These are phyloP conservation scores for Naso thynnoides DNA, from an alignment of 2,797 vertebrate species.

Conservation along the genomic window DNA sequence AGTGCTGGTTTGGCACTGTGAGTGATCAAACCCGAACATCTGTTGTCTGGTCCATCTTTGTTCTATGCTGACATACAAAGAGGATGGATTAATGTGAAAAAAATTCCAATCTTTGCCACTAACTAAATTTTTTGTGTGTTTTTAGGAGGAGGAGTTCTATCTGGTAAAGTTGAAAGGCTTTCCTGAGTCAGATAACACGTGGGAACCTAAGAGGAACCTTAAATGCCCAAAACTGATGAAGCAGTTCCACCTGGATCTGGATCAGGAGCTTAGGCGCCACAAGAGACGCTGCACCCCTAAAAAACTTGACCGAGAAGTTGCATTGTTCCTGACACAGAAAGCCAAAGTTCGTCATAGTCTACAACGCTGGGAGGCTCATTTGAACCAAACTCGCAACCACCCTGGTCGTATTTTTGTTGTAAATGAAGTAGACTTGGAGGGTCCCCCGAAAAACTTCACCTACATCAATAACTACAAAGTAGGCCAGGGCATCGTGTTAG, in stretches of 20 bases:
- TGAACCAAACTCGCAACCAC: slow-evolving; percentile 89
- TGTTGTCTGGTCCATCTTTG: too few relatives aligned
- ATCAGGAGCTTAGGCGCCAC: slow-evolving; percentile 77
- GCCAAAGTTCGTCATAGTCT: slow-evolving; percentile 87
- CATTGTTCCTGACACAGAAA: slow-evolving; percentile 85
- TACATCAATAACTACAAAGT: slow-evolving; percentile 93
- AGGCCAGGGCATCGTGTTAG: slow-evolving; percentile 86
- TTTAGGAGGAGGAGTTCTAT: slow-evolving; percentile 89
- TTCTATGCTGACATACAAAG: not conserved
- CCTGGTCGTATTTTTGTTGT: slow-evolving; percentile 88
- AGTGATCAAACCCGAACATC: too few relatives aligned
- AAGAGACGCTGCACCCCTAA: slow-evolving; percentile 66
- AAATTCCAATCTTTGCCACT: not conserved
- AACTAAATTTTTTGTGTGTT: slow-evolving; percentile 36
- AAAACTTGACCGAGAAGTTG: slow-evolving; percentile 81
- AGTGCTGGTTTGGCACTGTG: too few relatives aligned
- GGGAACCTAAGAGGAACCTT: slow-evolving; percentile 91
- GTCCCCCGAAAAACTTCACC: slow-evolving; percentile 89
- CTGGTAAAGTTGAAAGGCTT: slow-evolving; percentile 93
- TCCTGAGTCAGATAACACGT: slow-evolving; percentile 85
- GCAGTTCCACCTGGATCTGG: slow-evolving; percentile 90
- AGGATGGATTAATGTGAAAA: not conserved
- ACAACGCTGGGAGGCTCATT: slow-evolving; percentile 85
- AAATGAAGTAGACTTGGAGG: slow-evolving; percentile 92
- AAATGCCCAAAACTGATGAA: slow-evolving; percentile 88